Conservation (phyloP, 2,797 vertebrate species). For the Decapterus maruadsi region DNA sequence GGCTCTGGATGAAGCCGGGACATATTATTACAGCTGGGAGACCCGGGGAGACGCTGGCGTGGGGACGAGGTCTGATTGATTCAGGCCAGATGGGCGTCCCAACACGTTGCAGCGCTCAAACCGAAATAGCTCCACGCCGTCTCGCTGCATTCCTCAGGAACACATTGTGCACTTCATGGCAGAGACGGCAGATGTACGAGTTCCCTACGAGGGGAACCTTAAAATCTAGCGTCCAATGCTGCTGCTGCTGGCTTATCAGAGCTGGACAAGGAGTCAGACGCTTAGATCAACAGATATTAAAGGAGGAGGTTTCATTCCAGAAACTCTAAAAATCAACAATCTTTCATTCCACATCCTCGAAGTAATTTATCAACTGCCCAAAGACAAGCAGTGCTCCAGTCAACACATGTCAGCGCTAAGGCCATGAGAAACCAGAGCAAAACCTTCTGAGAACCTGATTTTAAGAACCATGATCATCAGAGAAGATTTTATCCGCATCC, state of each 20-base stretch:
- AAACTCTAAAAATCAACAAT: conserved; percentile 21
- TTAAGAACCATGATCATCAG: not conserved
- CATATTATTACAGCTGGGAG: conserved; percentile 94
- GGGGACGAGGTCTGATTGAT: conserved; percentile 91
- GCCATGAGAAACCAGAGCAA: not conserved
- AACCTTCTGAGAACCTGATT: not conserved
- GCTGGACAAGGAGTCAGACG: conserved; percentile 24
- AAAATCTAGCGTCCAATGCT: conserved; percentile 7
- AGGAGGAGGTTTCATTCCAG: conserved; percentile 11
- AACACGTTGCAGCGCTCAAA: conserved; percentile 69
- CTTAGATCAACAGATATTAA: conserved; percentile 38
- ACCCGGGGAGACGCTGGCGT: conserved; percentile 68
- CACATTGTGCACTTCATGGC: conserved; percentile 72
- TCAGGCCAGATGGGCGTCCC: conserved; percentile 94
- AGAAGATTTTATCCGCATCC: not conserved
- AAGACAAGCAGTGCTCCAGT: conserved; percentile 1
- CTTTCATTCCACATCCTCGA: conserved; percentile 15
- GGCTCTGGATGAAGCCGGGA: conserved; percentile 79
- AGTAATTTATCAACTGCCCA: conserved; percentile 33
- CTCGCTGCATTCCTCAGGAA: conserved; percentile 88
- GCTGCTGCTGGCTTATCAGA: conserved; percentile 20
- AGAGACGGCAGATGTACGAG: conserved; percentile 44
- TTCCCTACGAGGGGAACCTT: conserved; percentile 14
- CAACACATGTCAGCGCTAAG: not conserved
- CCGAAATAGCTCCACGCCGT: conserved; percentile 91